These are phyloP conservation scores for Daboia siamensis DNA, from an alignment of 2,113 vertebrate genomes.

Conservation along the genomic window DNA sequence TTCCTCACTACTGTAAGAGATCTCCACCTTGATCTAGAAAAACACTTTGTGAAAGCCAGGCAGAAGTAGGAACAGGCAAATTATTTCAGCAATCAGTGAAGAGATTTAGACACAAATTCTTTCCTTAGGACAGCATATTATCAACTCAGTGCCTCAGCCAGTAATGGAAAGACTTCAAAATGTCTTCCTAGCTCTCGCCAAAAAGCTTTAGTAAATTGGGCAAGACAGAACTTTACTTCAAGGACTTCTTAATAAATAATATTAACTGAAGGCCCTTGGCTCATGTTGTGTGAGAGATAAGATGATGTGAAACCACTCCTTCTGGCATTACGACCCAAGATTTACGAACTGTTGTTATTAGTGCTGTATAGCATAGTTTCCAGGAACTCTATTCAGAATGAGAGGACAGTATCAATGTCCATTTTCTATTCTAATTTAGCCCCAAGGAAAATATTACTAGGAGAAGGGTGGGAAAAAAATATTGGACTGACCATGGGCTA, in stretches of 20 bases:
- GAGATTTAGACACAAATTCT: constrained; percentile 46
- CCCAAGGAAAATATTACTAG: neutral
- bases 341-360: constrained; percentile 31
- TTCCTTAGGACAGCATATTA: constrained; percentile 54
- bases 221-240: constrained; percentile 46
- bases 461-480: neutral
- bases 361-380: constrained; percentile 2
- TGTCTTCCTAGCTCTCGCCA: constrained; percentile 48
- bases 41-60: constrained; percentile 53
- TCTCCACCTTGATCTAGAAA: neutral
- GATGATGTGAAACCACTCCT: neutral
- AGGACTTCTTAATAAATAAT: constrained; percentile 35
- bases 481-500: neutral
- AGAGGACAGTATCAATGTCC: neutral
- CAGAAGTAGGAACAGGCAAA: constrained; percentile 15
- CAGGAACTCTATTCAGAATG: constrained; percentile 25
- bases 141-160: constrained; percentile 55
- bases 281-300: constrained; percentile 5
- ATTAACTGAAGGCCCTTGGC: neutral
- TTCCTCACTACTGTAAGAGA: neutral
- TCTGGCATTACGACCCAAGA: constrained; percentile 20
- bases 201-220: constrained; percentile 28
- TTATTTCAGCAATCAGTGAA: constrained; percentile 57
- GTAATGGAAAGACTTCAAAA: constrained; percentile 54
- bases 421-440: neutral